Base-by-base conservation (phyloP, 2,113 vertebrate species). In the Microcebus tavaratra region DNA sequence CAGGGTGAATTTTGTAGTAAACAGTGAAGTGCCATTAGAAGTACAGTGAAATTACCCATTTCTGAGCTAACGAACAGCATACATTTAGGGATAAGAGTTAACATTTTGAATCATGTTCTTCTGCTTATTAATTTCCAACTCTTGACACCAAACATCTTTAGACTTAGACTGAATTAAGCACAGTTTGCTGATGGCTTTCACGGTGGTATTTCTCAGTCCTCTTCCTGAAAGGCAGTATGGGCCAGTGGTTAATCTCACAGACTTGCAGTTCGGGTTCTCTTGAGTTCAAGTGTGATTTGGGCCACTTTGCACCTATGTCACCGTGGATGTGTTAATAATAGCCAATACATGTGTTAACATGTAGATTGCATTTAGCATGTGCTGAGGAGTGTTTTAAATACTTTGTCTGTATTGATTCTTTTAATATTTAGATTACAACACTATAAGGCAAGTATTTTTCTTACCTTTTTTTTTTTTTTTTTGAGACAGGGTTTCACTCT, bases 121-220 rank as follows among this genome's bases (percentile, higher is more conserved):
- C 96, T 75, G 78, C 82, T 75, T 72, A 50, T 81, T 83, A 25
- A 80, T 90, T 91, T 91, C 72, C 29, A 15, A 6, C 68, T 91
- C 78, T 76, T 21, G 81, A 81, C 67, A 67, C 83, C n/a, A 55
- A 48, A 31, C 45, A 2, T 70, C 76, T 5, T 45, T 73, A 45
- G 63, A 63, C 67, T 59, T 15, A n/a, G 31, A 72, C 27, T 27
- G 82, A 70, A 53, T 90, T 68, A 91, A 67, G 29, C 10, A 9
- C 0, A 4, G 34, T 78, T 18, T 50, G 50, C 29, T 0, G 27
- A 17, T 2, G 0, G 25, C 61, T 93, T 39, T 63, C 48, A 0
- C 4, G 25, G 0, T 14, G 45, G 50, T 34, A 0, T 34, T 20
- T 70, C 55, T 36, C 3, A 23, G 21, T 55, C 45, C 13, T 61